phyloP scores from a whole-genome alignment of 2,888 invertebrate genomes.

The Orthonevra nobilis region DNA sequence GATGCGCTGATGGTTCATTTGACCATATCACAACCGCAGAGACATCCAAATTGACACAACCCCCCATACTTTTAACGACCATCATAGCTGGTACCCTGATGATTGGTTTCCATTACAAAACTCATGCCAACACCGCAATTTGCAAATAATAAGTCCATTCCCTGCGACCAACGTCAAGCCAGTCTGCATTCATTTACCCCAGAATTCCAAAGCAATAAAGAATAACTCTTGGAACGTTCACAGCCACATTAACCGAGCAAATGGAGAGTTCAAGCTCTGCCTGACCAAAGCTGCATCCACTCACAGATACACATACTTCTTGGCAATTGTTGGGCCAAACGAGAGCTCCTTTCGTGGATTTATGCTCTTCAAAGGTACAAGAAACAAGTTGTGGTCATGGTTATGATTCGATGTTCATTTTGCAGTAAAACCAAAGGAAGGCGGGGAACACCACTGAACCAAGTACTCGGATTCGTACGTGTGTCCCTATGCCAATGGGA shows the following conservation, averaged over 20 bases:
- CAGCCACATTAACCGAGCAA: conserved; percentile 46
- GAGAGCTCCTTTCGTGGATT: conserved; percentile 59
- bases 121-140: no score
- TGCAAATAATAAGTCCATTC: no score
- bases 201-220: conserved; percentile 53
- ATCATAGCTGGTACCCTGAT: no score
- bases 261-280: conserved; percentile 25
- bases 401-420: conserved; percentile 71
- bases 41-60: no score
- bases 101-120: no score
- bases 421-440: conserved; percentile 21
- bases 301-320: conserved; percentile 15
- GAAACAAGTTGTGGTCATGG: conserved; percentile 64
- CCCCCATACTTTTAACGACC: no score
- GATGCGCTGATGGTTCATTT: no score
- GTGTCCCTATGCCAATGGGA: conserved; percentile 65
- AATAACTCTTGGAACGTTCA: conserved; percentile 55
- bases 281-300: not conserved
- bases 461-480: no score
- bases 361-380: conserved; percentile 4
- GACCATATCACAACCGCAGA: no score
- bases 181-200: conserved; percentile 37
- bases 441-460: conserved; percentile 30
- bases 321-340: conserved; percentile 49
- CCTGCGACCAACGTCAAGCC: no score